Evolutionary conservation across 2,113 vertebrate genomes (phyloP).

Genomic region (Myrmecobius fasciatus): DNA sequence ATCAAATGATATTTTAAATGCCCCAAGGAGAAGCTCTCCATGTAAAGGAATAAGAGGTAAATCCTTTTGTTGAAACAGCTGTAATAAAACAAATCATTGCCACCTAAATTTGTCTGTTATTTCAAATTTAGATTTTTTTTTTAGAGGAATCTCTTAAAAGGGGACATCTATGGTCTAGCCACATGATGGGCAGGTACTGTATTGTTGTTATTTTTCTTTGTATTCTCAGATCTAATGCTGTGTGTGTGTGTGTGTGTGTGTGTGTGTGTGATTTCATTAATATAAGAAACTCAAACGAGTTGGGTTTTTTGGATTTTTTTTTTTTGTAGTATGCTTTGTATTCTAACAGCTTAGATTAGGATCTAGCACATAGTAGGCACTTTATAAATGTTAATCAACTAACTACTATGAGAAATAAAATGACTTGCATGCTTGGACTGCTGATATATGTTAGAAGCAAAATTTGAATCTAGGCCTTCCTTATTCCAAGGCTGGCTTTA

Average conservation of each 20-base stretch:
- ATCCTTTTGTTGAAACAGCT: background rate
- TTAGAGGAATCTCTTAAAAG: background rate
- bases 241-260: too few species aligned
- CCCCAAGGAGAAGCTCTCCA: background rate
- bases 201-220: background rate
- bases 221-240: background rate
- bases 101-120: background rate
- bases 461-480: background rate
- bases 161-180: background rate
- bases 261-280: background rate
- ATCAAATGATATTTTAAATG: background rate
- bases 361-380: background rate
- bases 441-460: background rate
- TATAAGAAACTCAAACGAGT: background rate
- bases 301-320: background rate
- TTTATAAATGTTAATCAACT: background rate
- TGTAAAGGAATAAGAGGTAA: background rate
- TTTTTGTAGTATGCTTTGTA: background rate
- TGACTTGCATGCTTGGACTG: background rate
- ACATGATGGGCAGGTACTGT: background rate
- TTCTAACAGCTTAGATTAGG: background rate
- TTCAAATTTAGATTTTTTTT: background rate
- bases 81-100: background rate
- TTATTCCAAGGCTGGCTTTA: background rate
- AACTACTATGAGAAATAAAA: background rate